Base-by-base conservation (phyloP, 23 tunicate species). In the Corella eumyota region DNA sequence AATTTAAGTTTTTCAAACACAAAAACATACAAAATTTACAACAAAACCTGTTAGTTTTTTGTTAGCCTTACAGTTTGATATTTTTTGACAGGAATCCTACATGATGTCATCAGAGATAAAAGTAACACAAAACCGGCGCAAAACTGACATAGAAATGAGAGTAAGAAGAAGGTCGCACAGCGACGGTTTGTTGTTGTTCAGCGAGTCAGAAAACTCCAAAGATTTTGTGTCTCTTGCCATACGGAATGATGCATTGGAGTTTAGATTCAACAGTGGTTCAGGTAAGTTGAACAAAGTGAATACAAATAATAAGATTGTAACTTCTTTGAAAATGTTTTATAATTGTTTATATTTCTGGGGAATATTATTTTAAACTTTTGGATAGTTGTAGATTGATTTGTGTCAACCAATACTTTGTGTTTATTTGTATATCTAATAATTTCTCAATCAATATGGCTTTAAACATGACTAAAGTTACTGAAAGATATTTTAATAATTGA, bases 171-270 rank as follows among this genome's bases (percentile, higher is more conserved):
- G 68, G 7, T 45, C 88, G 2, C 67, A 36, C 53, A 66, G 66
- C 36, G 80, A 88, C 55, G 96, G 96, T 29, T 21, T 88, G 35
- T 48, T 88, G 11, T 50, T 88, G 27, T 88, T 48, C 74, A 69
- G 60, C 50, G 71, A 70, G 17, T 76, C 59, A 30, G 74, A 68
- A 31, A 46, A 32, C 36, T 29, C 34, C 1, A 66, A 68, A 26
- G 21, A 50, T 19, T 78, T 88, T 53, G 61, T 78, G 19, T 73
- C 95, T 0, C 48, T 88, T 1, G 62, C 90, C 0, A 46, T 88
- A 11, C 56, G 67, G 24, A 65, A 67, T 45, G 65, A 76, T 30
- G 85, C 96, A 6, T 28, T 88, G 7, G 90, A 88, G 59, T 73
- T 88, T 52, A 50, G 81, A 55, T 79, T 70, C 47, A 71, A 60